These are phyloP conservation scores for Kradibia gibbosae DNA, from an alignment of 1,140 invertebrate genomes.

Conservation along the genomic window DNA sequence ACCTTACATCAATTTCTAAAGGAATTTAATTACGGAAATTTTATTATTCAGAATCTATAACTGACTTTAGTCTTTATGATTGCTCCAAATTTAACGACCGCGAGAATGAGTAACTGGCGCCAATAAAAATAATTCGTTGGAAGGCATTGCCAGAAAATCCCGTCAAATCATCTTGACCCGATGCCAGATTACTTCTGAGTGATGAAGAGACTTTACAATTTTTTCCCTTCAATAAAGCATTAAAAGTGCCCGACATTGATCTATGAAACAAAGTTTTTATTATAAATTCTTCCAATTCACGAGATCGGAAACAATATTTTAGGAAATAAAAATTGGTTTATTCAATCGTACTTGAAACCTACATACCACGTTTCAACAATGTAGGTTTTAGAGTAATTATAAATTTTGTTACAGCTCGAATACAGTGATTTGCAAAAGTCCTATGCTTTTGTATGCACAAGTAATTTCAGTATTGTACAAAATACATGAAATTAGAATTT, in stretches of 20 bases:
- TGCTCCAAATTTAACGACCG: slow-evolving; percentile 35
- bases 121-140: slow-evolving; percentile 49
- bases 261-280: slow-evolving; percentile 41
- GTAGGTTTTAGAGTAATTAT: neutral
- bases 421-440: too few species aligned
- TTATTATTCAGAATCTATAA: slow-evolving; percentile 30
- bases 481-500: too few species aligned
- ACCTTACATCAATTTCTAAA: neutral
- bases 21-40: slow-evolving; percentile 9
- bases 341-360: neutral
- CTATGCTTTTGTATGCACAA: too few species aligned
- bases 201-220: slow-evolving; percentile 34
- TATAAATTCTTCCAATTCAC: slow-evolving; percentile 23
- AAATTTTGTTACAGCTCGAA: too few species aligned
- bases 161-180: slow-evolving; percentile 47
- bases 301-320: slow-evolving; percentile 13
- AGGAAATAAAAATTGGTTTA: neutral
- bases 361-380: neutral
- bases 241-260: slow-evolving; percentile 38
- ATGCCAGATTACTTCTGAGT: slow-evolving; percentile 46
- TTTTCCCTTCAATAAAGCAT: slow-evolving; percentile 26
- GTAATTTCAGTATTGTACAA: too few species aligned
- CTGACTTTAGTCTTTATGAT: slow-evolving; percentile 18
- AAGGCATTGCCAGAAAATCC: slow-evolving; percentile 48
- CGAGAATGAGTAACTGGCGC: slow-evolving; percentile 40